A percentile compares a stretch with the other conserved stretches of the same genome.
phyloP scores from a whole-genome alignment of 2,888 invertebrate species.

The Dicranocentrus wangi region DNA sequence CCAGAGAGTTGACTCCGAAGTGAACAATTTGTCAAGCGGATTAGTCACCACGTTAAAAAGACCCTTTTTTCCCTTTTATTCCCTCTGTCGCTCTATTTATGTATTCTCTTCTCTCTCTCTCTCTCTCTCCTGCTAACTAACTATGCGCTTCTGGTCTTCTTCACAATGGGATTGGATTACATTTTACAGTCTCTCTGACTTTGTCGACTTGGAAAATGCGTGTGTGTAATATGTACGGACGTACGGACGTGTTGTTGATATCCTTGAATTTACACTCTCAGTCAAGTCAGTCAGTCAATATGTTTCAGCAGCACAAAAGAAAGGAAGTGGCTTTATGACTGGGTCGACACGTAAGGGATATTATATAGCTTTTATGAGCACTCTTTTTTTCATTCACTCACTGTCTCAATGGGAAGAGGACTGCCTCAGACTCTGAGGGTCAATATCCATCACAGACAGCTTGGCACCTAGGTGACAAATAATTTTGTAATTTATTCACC shows the following conservation, averaged over 20 bases:
- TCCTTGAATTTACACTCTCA: constrained; percentile 44
- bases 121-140: not conserved
- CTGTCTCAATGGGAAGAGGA: not conserved
- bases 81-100: constrained; percentile 32
- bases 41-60: constrained; percentile 63
- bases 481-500: constrained; percentile 18
- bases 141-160: constrained; percentile 5
- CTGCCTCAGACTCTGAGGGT: constrained; percentile 44
- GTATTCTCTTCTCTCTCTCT: not conserved
- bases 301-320: constrained; percentile 44
- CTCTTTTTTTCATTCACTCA: constrained; percentile 15
- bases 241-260: not conserved
- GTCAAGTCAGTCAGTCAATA: not conserved
- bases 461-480: constrained; percentile 59
- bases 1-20: constrained; percentile 68
- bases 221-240: constrained; percentile 1
- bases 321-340: constrained; percentile 60
- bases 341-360: constrained; percentile 38
- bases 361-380: constrained; percentile 32
- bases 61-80: constrained; percentile 22
- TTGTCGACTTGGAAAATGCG: too few species aligned
- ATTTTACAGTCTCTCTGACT: not conserved
- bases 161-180: constrained; percentile 7
- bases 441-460: constrained; percentile 60
- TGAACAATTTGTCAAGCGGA: constrained; percentile 73